Conservation (phyloP, 2,797 vertebrate genomes). For the Acanthurus tractus region DNA sequence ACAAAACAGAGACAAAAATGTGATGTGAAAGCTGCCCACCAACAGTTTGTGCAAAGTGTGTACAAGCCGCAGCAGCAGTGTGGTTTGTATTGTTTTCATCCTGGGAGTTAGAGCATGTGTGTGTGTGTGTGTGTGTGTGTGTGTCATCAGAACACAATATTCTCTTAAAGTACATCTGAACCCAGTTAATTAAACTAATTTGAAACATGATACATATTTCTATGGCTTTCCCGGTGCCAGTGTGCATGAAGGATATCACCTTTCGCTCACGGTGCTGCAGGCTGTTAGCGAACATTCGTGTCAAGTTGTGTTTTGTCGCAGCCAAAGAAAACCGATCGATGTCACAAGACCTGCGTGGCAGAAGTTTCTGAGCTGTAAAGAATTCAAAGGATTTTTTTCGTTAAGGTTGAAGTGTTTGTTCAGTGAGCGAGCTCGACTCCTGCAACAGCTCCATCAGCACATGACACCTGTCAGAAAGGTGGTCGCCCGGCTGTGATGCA, state of each 20-base stretch:
- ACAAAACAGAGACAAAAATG: slow-evolving; percentile 12
- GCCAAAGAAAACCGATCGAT: slow-evolving; percentile 3
- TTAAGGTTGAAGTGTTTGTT: slow-evolving; percentile 5
- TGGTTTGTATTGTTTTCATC: too few species aligned
- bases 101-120: too few species aligned
- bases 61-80: too few species aligned
- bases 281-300: slow-evolving; percentile 17
- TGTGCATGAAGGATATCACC: neutral
- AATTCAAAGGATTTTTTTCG: neutral
- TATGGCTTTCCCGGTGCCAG: too few species aligned
- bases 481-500: neutral
- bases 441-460: neutral
- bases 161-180: too few species aligned
- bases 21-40: neutral
- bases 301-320: neutral
- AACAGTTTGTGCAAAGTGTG: neutral
- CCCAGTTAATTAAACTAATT: too few species aligned
- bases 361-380: neutral
- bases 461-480: slow-evolving; percentile 24
- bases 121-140: too few species aligned
- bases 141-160: too few species aligned
- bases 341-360: neutral
- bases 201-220: too few species aligned
- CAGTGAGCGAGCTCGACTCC: neutral
- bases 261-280: neutral